Base-by-base conservation (phyloP, 2,888 invertebrate genomes). In the Lithophane ornitopus region DNA sequence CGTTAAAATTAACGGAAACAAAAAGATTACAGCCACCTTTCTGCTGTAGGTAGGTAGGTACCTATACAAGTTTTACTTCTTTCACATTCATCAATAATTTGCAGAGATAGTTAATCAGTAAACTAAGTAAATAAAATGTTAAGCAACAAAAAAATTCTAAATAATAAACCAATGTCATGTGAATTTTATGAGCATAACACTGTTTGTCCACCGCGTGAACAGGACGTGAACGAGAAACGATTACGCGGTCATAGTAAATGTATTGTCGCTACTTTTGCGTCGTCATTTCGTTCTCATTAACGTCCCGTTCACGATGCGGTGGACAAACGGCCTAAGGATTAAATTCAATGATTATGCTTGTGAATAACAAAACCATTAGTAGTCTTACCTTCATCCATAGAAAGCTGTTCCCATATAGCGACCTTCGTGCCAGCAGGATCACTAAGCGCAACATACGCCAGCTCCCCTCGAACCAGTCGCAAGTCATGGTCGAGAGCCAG, bases 401-500 rank as follows among this genome's bases (percentile, higher is more conserved):
- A 95, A 0, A 97, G 95, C 87, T 97, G 97, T 75, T 97, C 97
- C 97, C 97, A 97, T 63, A 97, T 95, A 14, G 97, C 97, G 1
- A 97, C 97, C 89, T 97, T 97, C 0, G 97, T 97, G 12, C 97
- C 97, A 46, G 97, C 97, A 0, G 97, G 97, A 89, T 97, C 97
- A 76, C 97, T 97, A 0, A 97, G 94, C 52, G 97, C 97, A 1
- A 97, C 96, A 78, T 97, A 97, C 0, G 97, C 97, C 63, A 97
- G 93, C 63, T 97, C 97, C 16, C 97, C 97, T 11, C 96, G 93
- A 2, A 97, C 97, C 67, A 97, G 93, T 66, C 97, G 96, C 68
- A 97, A 92, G 87, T 97, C 97, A 85, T 97, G 97, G 87, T 97
- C 97, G 78, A 97, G 91, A 0, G 97, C 97, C 88, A 97, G 90